Base-by-base conservation (phyloP, 2,888 invertebrate species). In the Sarcophaga carnaria region DNA sequence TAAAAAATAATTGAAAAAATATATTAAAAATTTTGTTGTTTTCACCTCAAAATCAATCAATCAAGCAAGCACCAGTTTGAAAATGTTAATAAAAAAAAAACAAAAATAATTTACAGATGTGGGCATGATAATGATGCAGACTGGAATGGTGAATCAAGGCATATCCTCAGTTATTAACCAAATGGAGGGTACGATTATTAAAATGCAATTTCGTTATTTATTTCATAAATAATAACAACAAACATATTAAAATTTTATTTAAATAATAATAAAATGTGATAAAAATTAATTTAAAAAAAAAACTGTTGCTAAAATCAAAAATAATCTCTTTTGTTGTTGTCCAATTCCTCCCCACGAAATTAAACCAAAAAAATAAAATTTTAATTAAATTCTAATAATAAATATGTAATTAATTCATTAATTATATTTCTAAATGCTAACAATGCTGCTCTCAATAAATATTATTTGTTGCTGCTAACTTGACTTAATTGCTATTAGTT, bases 81-180 rank as follows among this genome's bases (percentile, higher is more conserved):
- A 89, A 83, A 85, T 86, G 70, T 82, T 88, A 86, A 89, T 92
- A 90, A 89, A 92, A 88, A 90, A 8, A 37, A 37, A 37, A 37
- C 22, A 22, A 22, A 22, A 22, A 22, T 37, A 90, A 92, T 91
- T 94, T 94, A 91, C 97, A 97, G 97, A 97, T 97, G 97, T 97
- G 95, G 97, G 97, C 95, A 97, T 97, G 97, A 97, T 97, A 96
- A 97, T 97, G 97, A 97, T 97, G 97, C 97, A 97, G 96, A 96
- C 97, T 94, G 97, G 97, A 95, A 97, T 97, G 97, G 97, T 97
- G 96, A 97, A 97, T 96, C 96, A 97, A 95, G 96, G 95, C 94
- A 95, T 96, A 95, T 97, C 96, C 95, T 95, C 95, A 94, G 94
- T 95, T 94, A 94, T 93, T 92, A 93, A 93, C 90, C 92, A 93